Percentiles rank a stretch among this genome's conserved stretches.
Conservation (phyloP, 2,113 vertebrate species). For the Oceanodroma tethys region DNA sequence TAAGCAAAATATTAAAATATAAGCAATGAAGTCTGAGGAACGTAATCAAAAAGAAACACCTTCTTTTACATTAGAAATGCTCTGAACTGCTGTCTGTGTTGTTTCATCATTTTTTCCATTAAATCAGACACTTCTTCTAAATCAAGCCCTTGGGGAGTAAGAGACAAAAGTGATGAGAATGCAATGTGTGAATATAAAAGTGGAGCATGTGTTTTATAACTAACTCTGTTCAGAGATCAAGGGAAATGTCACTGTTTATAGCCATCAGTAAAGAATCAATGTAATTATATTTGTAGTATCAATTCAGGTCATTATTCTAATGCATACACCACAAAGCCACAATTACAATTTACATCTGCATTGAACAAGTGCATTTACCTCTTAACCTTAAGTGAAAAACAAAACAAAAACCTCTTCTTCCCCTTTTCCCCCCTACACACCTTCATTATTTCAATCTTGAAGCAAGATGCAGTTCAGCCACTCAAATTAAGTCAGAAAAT, state of each 20-base stretch:
- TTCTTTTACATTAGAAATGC: slow-evolving; percentile 55
- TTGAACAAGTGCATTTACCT: neutral
- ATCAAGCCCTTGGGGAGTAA: slow-evolving; percentile 78
- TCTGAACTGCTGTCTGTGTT: slow-evolving; percentile 72
- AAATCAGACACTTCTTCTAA: slow-evolving; percentile 86
- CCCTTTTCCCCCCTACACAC: neutral
- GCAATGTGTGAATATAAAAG: slow-evolving; percentile 67
- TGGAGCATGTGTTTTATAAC: slow-evolving; percentile 67
- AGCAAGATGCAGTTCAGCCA: neutral
- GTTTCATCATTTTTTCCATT: slow-evolving; percentile 83
- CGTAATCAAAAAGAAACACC: slow-evolving; percentile 69
- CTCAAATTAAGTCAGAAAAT: neutral
- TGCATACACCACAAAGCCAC: slow-evolving; percentile 27
- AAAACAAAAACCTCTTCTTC: neutral
- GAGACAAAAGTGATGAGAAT: slow-evolving; percentile 73
- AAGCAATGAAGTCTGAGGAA: slow-evolving; percentile 43
- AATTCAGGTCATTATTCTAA: slow-evolving; percentile 75
- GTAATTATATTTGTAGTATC: slow-evolving; percentile 78
- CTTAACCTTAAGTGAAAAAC: neutral
- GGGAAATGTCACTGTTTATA: slow-evolving; percentile 78
- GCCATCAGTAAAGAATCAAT: slow-evolving; percentile 76
- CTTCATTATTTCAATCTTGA: neutral
- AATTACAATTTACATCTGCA: slow-evolving; percentile 21
- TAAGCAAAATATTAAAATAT: slow-evolving; percentile 67
- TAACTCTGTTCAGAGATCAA: slow-evolving; percentile 76